Conservation (phyloP, 1,140 invertebrate genomes). For the Hycleus phaleratus region DNA sequence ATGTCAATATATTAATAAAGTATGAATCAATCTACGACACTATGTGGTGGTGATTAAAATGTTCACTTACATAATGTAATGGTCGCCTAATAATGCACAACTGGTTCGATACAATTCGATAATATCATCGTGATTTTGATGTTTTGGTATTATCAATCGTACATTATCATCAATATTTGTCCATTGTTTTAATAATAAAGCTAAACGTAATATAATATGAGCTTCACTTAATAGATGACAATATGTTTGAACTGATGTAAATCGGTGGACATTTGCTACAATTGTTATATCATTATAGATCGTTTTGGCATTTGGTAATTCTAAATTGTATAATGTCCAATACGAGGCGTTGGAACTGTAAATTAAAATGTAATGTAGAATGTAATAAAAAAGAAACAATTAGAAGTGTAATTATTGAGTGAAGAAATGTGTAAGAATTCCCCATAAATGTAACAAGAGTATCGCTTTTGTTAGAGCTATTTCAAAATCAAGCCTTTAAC, state of each 20-base stretch:
- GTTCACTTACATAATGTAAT: conserved; percentile 49
- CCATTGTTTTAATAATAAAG: conserved; percentile 40
- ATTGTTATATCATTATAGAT: conserved; percentile 59
- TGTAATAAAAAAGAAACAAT: background rate
- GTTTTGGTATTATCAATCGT: conserved; percentile 28
- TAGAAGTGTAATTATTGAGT: no score
- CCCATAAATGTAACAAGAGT: no score
- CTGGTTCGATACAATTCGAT: conserved; percentile 51
- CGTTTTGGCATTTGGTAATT: conserved; percentile 50
- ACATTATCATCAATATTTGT: conserved; percentile 26
- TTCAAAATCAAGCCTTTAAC: no score
- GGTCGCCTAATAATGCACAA: conserved; percentile 55
- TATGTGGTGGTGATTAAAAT: conserved; percentile 14
- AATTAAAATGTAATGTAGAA: background rate
- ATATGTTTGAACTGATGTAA: conserved; percentile 54
- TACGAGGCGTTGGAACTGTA: conserved; percentile 35
- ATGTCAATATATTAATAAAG: no score
- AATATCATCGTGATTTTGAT: conserved; percentile 40
- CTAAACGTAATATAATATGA: conserved; percentile 52
- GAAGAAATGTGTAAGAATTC: no score
- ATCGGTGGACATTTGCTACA: conserved; percentile 55
- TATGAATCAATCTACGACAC: no score
- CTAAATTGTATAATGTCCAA: conserved; percentile 62
- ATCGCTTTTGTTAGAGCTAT: no score
- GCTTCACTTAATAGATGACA: conserved; percentile 59